phyloP scores from a whole-genome alignment of 2,113 vertebrate genomes.

The Aythya baeri region DNA sequence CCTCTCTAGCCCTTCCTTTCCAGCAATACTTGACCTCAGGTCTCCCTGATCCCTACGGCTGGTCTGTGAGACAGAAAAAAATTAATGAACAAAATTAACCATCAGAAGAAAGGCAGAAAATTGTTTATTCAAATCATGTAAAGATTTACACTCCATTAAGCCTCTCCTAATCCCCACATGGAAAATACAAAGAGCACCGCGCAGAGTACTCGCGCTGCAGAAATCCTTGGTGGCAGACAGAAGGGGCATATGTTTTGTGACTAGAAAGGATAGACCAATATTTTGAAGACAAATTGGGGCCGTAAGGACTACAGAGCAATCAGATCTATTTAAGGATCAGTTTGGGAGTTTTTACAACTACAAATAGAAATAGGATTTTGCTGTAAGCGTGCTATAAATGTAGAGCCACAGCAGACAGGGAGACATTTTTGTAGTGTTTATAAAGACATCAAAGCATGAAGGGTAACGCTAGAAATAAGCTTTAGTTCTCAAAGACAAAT shows the following conservation, averaged over 20 bases:
- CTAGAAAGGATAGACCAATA: slow-evolving; percentile 13
- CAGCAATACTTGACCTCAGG: background rate
- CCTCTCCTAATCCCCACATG: background rate
- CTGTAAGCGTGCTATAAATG: slow-evolving; percentile 36
- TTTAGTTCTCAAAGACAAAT: background rate
- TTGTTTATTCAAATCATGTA: background rate
- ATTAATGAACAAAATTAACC: background rate
- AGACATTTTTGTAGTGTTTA: slow-evolving; percentile 9
- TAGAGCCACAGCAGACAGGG: slow-evolving; percentile 8
- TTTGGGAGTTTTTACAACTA: slow-evolving; percentile 51
- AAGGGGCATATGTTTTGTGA: slow-evolving; percentile 9
- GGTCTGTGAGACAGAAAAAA: background rate
- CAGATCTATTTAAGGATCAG: slow-evolving; percentile 45
- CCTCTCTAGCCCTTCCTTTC: background rate
- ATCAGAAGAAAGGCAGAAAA: background rate
- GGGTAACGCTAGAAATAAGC: slow-evolving; percentile 4
- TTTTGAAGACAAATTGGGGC: slow-evolving; percentile 42
- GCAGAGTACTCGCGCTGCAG: background rate
- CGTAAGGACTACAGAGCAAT: slow-evolving; percentile 17
- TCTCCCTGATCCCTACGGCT: background rate
- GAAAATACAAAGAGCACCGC: background rate
- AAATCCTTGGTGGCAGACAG: slow-evolving; percentile 27
- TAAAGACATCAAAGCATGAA: slow-evolving; percentile 2
- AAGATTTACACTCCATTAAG: background rate
- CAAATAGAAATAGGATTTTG: slow-evolving; percentile 50